Evolutionary conservation across 2,113 vertebrate genomes (phyloP).

Genomic region (Diadophis punctatus): DNA sequence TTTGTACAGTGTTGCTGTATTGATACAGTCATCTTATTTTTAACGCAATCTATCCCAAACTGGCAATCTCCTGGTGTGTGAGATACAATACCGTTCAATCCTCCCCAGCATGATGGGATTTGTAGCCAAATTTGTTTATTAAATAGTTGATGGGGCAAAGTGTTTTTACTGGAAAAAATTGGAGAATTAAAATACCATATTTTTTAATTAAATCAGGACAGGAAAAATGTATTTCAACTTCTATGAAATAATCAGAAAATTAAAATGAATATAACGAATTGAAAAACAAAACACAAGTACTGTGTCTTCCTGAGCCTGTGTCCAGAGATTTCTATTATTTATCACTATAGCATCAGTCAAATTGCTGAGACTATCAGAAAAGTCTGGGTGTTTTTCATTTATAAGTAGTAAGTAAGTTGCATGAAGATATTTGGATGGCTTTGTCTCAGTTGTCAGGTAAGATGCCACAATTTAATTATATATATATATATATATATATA

Average conservation of each 20-base stretch:
- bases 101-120: not conserved
- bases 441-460: not conserved
- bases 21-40: not conserved
- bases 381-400: not conserved
- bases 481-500: not conserved
- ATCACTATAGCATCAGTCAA: not conserved
- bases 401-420: not conserved
- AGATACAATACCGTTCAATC: not conserved
- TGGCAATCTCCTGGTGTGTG: not conserved
- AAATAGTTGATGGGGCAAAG: not conserved
- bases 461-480: not conserved
- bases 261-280: not conserved
- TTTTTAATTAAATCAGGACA: not conserved
- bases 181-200: not conserved
- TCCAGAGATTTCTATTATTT: not conserved
- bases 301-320: not conserved
- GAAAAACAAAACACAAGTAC: not conserved
- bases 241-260: not conserved
- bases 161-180: not conserved
- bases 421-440: not conserved
- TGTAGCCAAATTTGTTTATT: not conserved
- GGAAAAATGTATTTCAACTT: not conserved
- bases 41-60: not conserved
- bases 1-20: not conserved
- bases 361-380: not conserved